Conservation (phyloP, 2,888 invertebrate genomes). For the Eurytoma adleriae region DNA sequence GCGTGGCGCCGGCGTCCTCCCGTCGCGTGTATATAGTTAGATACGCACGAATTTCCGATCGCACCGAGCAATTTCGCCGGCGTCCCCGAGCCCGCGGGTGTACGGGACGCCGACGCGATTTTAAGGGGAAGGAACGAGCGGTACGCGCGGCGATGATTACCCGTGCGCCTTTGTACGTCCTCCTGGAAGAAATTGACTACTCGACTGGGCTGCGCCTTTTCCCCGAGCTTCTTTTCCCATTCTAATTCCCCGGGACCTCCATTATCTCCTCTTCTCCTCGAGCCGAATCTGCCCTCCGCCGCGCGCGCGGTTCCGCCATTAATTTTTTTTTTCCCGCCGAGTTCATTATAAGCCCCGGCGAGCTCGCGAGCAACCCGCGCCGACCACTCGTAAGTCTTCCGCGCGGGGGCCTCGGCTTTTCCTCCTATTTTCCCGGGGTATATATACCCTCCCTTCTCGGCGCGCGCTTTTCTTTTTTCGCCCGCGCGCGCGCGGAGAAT, state of each 20-base stretch:
- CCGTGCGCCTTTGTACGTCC: constrained; percentile 3
- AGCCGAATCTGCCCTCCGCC: constrained; percentile 15
- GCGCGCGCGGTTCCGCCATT: constrained; percentile 47
- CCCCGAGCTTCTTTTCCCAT: constrained; percentile 37
- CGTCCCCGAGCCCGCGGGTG: neutral
- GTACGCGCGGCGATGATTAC: constrained; percentile 25
- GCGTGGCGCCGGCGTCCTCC: too few relatives aligned
- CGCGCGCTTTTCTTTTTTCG: neutral
- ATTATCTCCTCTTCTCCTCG: constrained; percentile 38
- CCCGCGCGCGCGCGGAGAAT: neutral
- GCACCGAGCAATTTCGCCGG: constrained; percentile 16
- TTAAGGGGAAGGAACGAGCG: constrained; percentile 3
- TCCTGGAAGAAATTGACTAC: constrained; percentile 48
- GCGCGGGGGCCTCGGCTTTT: neutral
- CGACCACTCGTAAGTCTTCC: constrained; percentile 37
- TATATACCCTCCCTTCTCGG: neutral
- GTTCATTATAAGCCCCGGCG: constrained; percentile 55
- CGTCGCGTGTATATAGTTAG: too few relatives aligned
- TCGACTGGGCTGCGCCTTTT: constrained; percentile 16
- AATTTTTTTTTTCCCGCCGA: constrained; percentile 52
- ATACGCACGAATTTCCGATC: constrained; percentile 27
- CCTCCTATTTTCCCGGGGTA: neutral
- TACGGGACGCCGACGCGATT: constrained; percentile 15
- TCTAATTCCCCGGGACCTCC: constrained; percentile 42
- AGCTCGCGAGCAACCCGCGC: neutral